Base-by-base conservation (phyloP, 2,888 invertebrate species). In the Allygus modestus region DNA sequence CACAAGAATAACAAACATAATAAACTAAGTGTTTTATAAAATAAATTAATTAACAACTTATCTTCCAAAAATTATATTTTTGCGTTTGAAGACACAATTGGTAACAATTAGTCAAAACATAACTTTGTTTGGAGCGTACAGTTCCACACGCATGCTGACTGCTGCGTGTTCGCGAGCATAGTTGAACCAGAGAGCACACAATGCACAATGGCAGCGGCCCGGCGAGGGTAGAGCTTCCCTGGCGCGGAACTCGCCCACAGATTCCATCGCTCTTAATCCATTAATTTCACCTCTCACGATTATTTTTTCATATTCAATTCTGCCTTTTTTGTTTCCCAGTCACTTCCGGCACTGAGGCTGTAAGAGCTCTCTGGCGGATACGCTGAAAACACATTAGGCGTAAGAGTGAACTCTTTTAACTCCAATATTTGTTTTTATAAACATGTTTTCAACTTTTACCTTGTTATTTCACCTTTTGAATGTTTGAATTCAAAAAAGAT, bases 231-330 rank as follows among this genome's bases (percentile, higher is more conserved):
- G 17, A 11, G 20, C 23, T 4, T 11, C 28, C 51, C 43, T 23
- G 77, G 17, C 9, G 51, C 58, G 79, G 79, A 79, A 79, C 33
- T 58, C 73, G 23, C 73, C 46, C 73, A 20, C 41, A 31, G 46
- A 20, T 82, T 31, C 65, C 73, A 73, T 83, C 73, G 71, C 83
- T 73, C 83, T 83, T 83, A 83, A 83, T 83, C 83, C 83, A 83
- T 83, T 83, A 73, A 83, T 73, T 83, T 83, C 83, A 73, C 54
- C 73, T 33, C 33, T 71, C 83, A 20, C 37, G 37, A 71, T 83
- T 41, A 81, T 81, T 61, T 73, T 83, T 83, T 83, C 73, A 73
- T 83, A 73, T 73, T 33, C 73, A 33, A 73, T 83, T 83, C 83
- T 23, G 73, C 71, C 83, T 83, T 71, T 83, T 83, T 83, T 83